Conservation (phyloP, 2,797 vertebrate species). For the Pseudochirops cupreus region DNA sequence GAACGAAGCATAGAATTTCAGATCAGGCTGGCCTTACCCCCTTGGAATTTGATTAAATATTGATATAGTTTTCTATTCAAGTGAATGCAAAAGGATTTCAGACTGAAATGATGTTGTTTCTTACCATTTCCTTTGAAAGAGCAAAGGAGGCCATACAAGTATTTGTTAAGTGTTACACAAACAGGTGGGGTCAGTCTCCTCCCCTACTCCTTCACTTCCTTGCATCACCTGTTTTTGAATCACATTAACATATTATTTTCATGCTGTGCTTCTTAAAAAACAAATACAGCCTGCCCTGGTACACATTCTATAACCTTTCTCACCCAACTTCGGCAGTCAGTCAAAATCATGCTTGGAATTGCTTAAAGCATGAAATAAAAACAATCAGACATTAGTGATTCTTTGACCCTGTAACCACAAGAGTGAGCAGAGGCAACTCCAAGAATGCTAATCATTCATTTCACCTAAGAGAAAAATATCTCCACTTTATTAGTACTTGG, state of each 20-base stretch:
- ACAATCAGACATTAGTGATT: slow-evolving; percentile 30
- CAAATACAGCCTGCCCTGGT: background rate
- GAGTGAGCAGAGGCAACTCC: background rate
- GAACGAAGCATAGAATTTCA: background rate
- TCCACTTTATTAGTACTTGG: background rate
- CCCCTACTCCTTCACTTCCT: background rate
- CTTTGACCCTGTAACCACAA: background rate
- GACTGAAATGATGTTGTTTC: background rate
- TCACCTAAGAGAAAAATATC: slow-evolving; percentile 10
- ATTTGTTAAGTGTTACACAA: background rate
- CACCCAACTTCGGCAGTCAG: background rate
- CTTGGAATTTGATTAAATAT: background rate
- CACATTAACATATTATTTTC: background rate
- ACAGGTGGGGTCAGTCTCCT: background rate
- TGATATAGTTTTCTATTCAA: background rate
- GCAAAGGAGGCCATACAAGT: background rate
- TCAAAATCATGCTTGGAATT: background rate
- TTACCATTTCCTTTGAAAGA: background rate
- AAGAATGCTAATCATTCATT: background rate
- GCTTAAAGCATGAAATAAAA: slow-evolving; percentile 3
- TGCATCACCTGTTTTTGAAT: background rate
- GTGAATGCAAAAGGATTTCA: background rate
- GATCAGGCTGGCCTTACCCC: background rate
- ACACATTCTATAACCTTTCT: background rate
- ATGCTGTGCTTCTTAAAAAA: background rate